Evolutionary conservation across 2,888 invertebrate species (phyloP).

Genomic region (Apodemia duryi): DNA sequence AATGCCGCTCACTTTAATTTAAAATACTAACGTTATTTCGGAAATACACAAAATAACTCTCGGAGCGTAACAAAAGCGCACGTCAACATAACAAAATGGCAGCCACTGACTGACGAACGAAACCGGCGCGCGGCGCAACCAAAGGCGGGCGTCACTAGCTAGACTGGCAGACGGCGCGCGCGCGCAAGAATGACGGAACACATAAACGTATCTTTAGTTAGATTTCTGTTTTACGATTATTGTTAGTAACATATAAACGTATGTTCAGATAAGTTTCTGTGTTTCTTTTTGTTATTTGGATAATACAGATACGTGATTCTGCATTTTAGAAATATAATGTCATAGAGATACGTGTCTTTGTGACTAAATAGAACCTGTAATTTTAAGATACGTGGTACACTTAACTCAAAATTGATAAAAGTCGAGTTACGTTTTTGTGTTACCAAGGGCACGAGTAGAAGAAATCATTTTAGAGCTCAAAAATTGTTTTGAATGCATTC

Average conservation of each 20-base stretch:
- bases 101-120: not conserved
- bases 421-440: too few species aligned
- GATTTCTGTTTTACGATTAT: constrained; percentile 4
- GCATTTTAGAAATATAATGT: constrained; percentile 2
- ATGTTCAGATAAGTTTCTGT: constrained; percentile 4
- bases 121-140: not conserved
- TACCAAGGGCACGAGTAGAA: too few species aligned
- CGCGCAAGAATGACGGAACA: constrained; percentile 2
- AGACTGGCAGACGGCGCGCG: not conserved
- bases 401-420: constrained; percentile 1
- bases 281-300: constrained; percentile 2
- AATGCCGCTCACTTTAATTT: constrained; percentile 2
- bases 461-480: too few species aligned
- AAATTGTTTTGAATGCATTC: too few species aligned
- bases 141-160: not conserved
- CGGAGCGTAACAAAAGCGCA: constrained; percentile 2
- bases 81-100: constrained; percentile 2
- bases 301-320: constrained; percentile 2
- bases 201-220: constrained; percentile 4
- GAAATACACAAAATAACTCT: not conserved
- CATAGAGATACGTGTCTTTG: constrained; percentile 2
- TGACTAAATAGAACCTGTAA: constrained; percentile 4
- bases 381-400: constrained; percentile 4
- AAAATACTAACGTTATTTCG: constrained; percentile 4
- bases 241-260: constrained; percentile 2